phyloP scores from a whole-genome alignment of 2,888 invertebrate species.

The Keiferia lycopersicella region DNA sequence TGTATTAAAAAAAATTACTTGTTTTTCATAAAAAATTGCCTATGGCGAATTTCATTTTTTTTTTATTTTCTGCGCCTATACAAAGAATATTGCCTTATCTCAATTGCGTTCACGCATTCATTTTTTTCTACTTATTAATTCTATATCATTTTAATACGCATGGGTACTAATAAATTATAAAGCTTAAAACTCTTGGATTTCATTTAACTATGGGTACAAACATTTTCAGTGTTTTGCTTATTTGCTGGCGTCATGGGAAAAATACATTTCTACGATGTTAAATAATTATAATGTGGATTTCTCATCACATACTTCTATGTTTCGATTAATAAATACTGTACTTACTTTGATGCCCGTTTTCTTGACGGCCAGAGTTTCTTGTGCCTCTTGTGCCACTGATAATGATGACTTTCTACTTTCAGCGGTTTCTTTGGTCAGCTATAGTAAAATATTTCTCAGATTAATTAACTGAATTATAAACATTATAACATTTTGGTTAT shows the following conservation, averaged over 20 bases:
- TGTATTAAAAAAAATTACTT: too few relatives aligned
- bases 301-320: too few relatives aligned
- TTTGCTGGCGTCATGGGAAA: not conserved
- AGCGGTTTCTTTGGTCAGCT: slow-evolving; percentile 73
- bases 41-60: too few relatives aligned
- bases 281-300: not conserved
- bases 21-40: too few relatives aligned
- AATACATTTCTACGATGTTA: not conserved
- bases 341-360: slow-evolving; percentile 66
- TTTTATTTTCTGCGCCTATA: not conserved
- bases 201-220: not conserved
- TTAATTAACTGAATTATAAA: not conserved
- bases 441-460: not conserved
- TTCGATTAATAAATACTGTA: not conserved
- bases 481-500: too few relatives aligned
- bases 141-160: not conserved
- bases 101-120: not conserved
- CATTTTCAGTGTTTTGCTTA: not conserved
- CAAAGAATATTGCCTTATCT: slow-evolving; percentile 12
- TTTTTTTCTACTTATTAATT: not conserved
- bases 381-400: slow-evolving; percentile 65
- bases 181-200: not conserved
- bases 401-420: slow-evolving; percentile 77
- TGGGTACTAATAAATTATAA: not conserved
- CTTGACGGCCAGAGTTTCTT: slow-evolving; percentile 62